Evolutionary conservation across 2,888 invertebrate genomes (phyloP).

Genomic region (Clivina fossor): DNA sequence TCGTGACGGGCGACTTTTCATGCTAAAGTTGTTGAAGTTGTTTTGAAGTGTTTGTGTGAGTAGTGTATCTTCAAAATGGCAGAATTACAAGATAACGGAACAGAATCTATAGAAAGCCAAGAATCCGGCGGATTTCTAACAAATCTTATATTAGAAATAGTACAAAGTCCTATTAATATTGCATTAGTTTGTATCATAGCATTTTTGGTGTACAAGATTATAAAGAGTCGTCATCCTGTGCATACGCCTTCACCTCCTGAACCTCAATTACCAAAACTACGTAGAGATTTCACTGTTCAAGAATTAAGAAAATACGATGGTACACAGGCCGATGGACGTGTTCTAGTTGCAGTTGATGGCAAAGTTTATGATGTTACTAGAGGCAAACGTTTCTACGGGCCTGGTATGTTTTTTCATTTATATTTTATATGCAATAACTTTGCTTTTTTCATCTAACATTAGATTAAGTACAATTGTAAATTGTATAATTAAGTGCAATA

Average conservation of each 20-base stretch:
- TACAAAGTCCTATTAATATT: slow-evolving; percentile 72
- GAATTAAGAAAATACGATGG: slow-evolving; percentile 89
- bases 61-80: slow-evolving; percentile 49
- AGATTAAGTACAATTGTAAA: no score
- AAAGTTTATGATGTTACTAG: slow-evolving; percentile 93
- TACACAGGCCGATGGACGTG: slow-evolving; percentile 79
- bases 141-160: slow-evolving; percentile 61
- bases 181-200: slow-evolving; percentile 68
- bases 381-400: slow-evolving; percentile 90
- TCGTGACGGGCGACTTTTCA: slow-evolving; percentile 30
- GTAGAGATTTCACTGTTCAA: slow-evolving; percentile 85
- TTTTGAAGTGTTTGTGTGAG: slow-evolving; percentile 20
- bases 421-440: slow-evolving; percentile 2
- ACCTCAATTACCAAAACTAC: slow-evolving; percentile 76
- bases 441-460: no score
- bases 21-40: slow-evolving; percentile 14
- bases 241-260: slow-evolving; percentile 52
- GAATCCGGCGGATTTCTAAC: slow-evolving; percentile 49
- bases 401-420: slow-evolving; percentile 64
- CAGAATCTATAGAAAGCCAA: slow-evolving; percentile 40
- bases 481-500: no score
- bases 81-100: slow-evolving; percentile 39
- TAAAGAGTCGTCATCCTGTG: slow-evolving; percentile 58
- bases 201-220: slow-evolving; percentile 74
- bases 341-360: slow-evolving; percentile 91